Evolutionary conservation across 2,113 vertebrate genomes (phyloP).

Genomic region (Gopherus flavomarginatus): DNA sequence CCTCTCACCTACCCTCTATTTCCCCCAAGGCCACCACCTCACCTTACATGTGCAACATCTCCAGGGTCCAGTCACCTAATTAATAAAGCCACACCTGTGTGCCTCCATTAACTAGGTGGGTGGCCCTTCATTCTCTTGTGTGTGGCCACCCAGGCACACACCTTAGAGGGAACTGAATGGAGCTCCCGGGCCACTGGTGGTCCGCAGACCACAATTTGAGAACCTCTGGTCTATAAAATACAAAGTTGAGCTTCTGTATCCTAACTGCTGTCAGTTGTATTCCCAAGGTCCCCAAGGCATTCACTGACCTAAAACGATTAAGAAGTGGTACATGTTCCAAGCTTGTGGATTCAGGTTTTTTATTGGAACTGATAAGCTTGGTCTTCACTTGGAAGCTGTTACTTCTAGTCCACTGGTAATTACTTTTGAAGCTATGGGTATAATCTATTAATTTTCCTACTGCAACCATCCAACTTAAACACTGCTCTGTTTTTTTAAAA

Average conservation of each 20-base stretch:
- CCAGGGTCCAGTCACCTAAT: too few relatives aligned
- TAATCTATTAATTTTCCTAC: slow-evolving; percentile 58
- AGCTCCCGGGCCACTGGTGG: too few relatives aligned
- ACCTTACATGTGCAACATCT: too few relatives aligned
- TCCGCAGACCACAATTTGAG: too few relatives aligned
- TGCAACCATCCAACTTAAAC: slow-evolving; percentile 68
- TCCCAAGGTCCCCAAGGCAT: slow-evolving; percentile 15
- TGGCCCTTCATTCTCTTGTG: too few relatives aligned
- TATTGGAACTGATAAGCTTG: slow-evolving; percentile 68
- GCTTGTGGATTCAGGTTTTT: slow-evolving; percentile 54
- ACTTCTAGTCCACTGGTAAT: slow-evolving; percentile 62
- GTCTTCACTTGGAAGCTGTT: slow-evolving; percentile 34
- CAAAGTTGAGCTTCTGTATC: slow-evolving; percentile 1
- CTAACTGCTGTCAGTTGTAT: background rate
- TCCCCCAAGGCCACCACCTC: too few relatives aligned
- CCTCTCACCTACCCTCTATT: too few relatives aligned
- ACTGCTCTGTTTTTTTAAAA: slow-evolving; percentile 40
- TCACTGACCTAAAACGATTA: slow-evolving; percentile 40
- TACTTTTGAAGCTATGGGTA: slow-evolving; percentile 47
- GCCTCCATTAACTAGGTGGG: too few relatives aligned
- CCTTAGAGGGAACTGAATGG: too few relatives aligned
- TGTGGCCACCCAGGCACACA: too few relatives aligned
- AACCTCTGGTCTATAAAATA: background rate
- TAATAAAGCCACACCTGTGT: too few relatives aligned
- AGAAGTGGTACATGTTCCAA: slow-evolving; percentile 36